Conservation (phyloP, 2,113 vertebrate genomes). For the Chionis minor region DNA sequence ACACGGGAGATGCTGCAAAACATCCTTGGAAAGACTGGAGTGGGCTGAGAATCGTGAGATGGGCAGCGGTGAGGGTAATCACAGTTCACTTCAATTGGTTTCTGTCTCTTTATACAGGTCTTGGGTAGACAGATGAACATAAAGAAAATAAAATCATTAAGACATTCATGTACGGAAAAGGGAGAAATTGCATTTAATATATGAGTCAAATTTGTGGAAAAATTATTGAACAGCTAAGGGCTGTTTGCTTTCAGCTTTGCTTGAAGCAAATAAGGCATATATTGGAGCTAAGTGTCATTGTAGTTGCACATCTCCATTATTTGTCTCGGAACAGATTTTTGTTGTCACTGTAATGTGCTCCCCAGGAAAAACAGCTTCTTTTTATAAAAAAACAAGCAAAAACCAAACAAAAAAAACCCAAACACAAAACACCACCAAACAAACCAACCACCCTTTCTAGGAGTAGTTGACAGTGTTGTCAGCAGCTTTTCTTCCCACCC, state of each 20-base stretch:
- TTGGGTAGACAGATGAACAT: not conserved
- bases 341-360: not conserved
- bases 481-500: not conserved
- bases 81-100: not conserved
- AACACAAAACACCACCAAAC: not conserved
- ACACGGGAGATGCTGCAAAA: not conserved
- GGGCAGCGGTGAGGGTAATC: not conserved
- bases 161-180: not conserved
- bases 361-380: not conserved
- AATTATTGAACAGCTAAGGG: not conserved
- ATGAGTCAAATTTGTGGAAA: not conserved
- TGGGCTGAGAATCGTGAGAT: not conserved
- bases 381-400: not conserved
- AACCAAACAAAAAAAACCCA: not conserved
- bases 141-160: not conserved
- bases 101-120: not conserved
- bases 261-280: not conserved
- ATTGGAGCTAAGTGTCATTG: not conserved
- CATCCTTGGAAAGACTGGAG: not conserved
- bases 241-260: accelerated
- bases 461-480: not conserved
- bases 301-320: not conserved
- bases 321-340: not conserved
- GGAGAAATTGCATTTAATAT: not conserved
- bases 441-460: not conserved